Conservation (phyloP, 2,113 vertebrate species). For the Poeciliopsis retropinna region DNA sequence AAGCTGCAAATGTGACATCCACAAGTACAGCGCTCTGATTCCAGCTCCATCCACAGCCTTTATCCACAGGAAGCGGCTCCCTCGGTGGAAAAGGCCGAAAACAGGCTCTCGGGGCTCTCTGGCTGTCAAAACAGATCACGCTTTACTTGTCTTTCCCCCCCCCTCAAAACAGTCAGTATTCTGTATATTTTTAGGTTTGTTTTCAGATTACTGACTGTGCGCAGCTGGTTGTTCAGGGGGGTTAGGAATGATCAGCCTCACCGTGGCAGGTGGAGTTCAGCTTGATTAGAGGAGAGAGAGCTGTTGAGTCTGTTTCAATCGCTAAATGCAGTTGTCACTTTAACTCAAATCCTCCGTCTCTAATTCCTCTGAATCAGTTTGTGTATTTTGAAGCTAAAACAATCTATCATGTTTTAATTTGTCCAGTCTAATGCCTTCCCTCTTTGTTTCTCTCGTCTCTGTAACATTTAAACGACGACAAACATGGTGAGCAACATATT, state of each 20-base stretch:
- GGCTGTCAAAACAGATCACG: not conserved
- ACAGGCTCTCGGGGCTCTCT: slow-evolving; percentile 27
- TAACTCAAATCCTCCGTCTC: slow-evolving; percentile 4
- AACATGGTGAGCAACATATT: slow-evolving; percentile 2
- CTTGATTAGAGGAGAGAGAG: slow-evolving; percentile 10
- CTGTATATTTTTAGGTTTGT: slow-evolving; percentile 5
- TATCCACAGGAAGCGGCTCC: slow-evolving; percentile 34
- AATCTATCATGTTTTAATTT: not conserved
- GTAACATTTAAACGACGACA: slow-evolving; percentile 12
- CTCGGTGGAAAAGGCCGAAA: slow-evolving; percentile 12
- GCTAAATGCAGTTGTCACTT: slow-evolving; percentile 16
- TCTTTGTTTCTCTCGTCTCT: not conserved
- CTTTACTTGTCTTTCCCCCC: slow-evolving; percentile 1
- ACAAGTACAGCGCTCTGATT: not conserved
- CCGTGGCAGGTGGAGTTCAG: slow-evolving; percentile 28
- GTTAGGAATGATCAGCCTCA: slow-evolving; percentile 38
- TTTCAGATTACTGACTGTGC: slow-evolving; percentile 22
- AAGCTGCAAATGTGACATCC: slow-evolving; percentile 38
- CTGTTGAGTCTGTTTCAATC: slow-evolving; percentile 15
- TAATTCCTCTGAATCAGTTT: slow-evolving; percentile 23
- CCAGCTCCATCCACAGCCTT: slow-evolving; percentile 30
- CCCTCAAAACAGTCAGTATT: not conserved
- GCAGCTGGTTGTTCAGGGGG: slow-evolving; percentile 25
- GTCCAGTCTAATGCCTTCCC: not conserved
- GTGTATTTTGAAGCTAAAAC: slow-evolving; percentile 12